Evolutionary conservation across 2,888 invertebrate species (phyloP), one percentile per base, ranked within the genome.

Genomic region (Pseudococcus jackbeardsleyi): DNA sequence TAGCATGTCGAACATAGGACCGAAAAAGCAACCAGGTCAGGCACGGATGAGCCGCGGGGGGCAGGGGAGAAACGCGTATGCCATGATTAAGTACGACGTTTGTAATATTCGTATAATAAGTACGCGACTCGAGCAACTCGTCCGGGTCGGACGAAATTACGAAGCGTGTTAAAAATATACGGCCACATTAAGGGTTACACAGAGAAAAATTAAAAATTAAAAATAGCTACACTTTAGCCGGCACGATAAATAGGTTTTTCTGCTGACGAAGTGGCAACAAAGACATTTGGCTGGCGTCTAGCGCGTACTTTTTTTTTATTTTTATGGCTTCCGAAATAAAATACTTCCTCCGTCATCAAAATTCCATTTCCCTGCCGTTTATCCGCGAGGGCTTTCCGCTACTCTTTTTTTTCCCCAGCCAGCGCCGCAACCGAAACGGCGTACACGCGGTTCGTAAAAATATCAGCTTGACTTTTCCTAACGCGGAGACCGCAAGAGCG

Each of bases 331-430:
- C 88, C 84, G 82, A 64, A 82, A 84, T 88, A 82, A 88, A 88
- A 88, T 88, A 84, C 88, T 88, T 88, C 88, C 84, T 59, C 54
- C 59, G 88, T 88, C 88, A 84, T 88, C 88, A 88, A 88, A 88
- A 88, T 88, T 88, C 88, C 84, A 88, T 88, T 88, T 88, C 82
- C 84, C 68, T 42, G 68, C 86, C 86, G 68, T 86, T 86, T 86
- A 86, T 86, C 46, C 86, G 68, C 86, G 86, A 68, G 48, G 19
- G 86, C 64, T 86, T 86, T 86, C 68, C 86, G 85, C 39, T 64
- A 64, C 19, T 64, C 64, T 19, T 7, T 64, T 50, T 50, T 50
- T 50, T 50, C 17, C 17, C 50, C 15, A 2, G 64, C 64, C 0
- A 64, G 64, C 64, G 64, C 22, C 22, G 64, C 19, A 64, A 64